A percentile compares a stretch with the other conserved stretches of the same genome.
Conservation (phyloP, 2,113 vertebrate genomes). For the Sorex araneus region DNA sequence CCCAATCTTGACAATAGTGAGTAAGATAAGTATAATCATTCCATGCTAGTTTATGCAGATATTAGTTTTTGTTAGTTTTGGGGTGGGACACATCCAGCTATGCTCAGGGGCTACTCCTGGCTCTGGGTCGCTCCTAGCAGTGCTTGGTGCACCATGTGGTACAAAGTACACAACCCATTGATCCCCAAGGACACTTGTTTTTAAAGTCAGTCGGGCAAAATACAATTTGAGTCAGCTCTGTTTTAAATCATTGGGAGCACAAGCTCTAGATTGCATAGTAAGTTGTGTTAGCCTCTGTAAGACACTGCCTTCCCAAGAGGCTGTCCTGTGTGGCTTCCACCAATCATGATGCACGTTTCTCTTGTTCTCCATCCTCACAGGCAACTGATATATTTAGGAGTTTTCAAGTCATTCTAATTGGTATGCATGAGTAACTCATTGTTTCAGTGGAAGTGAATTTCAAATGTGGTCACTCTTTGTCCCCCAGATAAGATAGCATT, state of each 20-base stretch:
- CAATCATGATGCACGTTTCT: neutral
- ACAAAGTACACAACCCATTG: too few species aligned
- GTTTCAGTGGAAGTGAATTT: neutral
- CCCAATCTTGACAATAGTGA: neutral
- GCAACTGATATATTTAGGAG: neutral
- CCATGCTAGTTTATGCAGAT: neutral
- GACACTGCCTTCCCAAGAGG: neutral
- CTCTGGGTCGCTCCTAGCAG: too few species aligned
- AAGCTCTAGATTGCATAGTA: neutral
- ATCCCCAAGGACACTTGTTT: neutral
- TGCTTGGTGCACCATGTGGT: too few species aligned
- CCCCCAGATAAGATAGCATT: neutral
- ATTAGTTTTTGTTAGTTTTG: neutral
- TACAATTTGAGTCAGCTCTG: neutral
- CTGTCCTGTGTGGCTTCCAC: neutral
- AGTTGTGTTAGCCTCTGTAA: neutral
- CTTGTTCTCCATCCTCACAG: neutral
- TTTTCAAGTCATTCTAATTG: neutral
- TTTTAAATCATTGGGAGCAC: neutral
- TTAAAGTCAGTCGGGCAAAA: neutral
- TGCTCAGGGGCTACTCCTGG: too few species aligned
- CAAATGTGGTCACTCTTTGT: neutral
- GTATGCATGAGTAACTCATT: neutral
- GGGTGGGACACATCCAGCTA: too few species aligned
- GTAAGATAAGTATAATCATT: neutral